These are phyloP conservation scores for Acrocephalus scirpaceus DNA, from an alignment of 2,797 vertebrate genomes.

Conservation along the genomic window DNA sequence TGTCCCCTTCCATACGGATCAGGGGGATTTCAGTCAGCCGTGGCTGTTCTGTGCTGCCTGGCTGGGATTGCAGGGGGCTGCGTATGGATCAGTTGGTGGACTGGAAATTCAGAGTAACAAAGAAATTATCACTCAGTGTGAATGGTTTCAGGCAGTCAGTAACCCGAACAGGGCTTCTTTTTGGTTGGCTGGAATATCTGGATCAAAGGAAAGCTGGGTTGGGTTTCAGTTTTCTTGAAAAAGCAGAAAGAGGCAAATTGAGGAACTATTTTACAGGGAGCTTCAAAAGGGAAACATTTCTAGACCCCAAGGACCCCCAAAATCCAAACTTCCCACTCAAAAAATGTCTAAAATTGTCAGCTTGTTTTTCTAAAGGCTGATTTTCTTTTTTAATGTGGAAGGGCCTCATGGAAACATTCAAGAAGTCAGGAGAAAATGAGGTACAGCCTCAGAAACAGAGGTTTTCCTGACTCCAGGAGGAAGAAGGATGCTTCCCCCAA, in stretches of 20 bases:
- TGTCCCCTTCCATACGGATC: neutral
- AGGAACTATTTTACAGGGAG: neutral
- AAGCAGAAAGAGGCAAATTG: neutral
- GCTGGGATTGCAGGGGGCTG: neutral
- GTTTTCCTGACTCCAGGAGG: neutral
- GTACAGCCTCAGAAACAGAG: neutral
- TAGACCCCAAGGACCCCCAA: neutral
- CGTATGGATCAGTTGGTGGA: neutral
- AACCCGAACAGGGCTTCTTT: neutral
- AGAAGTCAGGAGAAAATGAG: neutral
- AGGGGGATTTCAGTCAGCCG: neutral
- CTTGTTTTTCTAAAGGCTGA: neutral
- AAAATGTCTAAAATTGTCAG: neutral
- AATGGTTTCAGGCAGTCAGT: neutral
- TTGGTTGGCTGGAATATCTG: neutral
- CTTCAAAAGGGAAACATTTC: neutral
- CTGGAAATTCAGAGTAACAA: neutral
- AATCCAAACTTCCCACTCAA: neutral
- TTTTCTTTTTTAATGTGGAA: neutral
- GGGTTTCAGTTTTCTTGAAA: neutral
- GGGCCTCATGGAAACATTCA: neutral
- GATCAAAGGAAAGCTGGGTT: neutral
- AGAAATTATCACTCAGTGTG: neutral
- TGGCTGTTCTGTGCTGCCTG: neutral
- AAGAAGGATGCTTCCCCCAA: neutral